A percentile compares a stretch with the other conserved stretches of the same genome.
Conservation (phyloP, 2,113 vertebrate genomes). For the Piprites chloris region DNA sequence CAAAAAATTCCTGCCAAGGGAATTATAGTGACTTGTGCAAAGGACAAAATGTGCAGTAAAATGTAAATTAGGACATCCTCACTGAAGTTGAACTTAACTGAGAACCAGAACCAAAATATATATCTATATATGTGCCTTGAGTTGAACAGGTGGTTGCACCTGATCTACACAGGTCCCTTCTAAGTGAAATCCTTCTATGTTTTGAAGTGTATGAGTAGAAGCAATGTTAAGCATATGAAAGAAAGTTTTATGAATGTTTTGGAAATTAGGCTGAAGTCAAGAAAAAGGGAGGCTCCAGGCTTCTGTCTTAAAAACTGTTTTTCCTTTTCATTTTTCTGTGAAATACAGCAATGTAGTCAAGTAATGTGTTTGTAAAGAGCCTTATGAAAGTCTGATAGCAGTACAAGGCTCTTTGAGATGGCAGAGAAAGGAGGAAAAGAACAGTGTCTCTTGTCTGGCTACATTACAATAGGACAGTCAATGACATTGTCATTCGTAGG, state of each 20-base stretch:
- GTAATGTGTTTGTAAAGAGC: background rate
- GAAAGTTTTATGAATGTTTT: background rate
- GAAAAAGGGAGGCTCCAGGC: background rate
- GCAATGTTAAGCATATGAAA: background rate
- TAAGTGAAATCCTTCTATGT: background rate
- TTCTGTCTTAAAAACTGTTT: background rate
- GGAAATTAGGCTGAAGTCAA: background rate
- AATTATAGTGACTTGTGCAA: background rate
- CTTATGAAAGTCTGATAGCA: background rate
- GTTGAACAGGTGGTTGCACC: background rate
- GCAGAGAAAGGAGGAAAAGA: background rate
- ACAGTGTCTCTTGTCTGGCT: background rate
- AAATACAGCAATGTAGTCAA: background rate
- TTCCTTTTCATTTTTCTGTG: background rate
- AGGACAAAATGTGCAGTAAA: background rate
- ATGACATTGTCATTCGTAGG: background rate
- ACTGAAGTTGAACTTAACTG: background rate
- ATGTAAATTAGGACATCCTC: background rate
- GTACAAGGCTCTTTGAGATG: background rate
- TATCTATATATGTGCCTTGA: background rate
- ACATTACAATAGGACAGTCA: background rate
- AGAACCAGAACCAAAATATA: background rate
- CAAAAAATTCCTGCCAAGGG: background rate
- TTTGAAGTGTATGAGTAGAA: background rate
- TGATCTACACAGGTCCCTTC: background rate